These are phyloP conservation scores for Hormaphis cornu DNA, from an alignment of 1,140 invertebrate genomes.

Conservation along the genomic window DNA sequence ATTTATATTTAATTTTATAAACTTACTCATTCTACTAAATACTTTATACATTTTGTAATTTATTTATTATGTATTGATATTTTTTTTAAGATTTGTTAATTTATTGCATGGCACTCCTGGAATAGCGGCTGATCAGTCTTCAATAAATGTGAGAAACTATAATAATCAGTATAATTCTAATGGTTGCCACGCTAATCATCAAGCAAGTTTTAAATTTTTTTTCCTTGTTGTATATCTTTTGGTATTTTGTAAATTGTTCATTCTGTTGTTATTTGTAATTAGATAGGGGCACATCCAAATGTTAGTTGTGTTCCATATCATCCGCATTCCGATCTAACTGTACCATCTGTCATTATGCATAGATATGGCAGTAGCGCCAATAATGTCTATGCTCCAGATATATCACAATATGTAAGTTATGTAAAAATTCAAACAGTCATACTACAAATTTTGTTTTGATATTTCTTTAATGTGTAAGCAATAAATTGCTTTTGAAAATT, in stretches of 20 bases:
- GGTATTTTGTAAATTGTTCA: neutral
- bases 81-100: conserved; percentile 16
- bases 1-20: neutral
- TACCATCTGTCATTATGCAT: conserved; percentile 13
- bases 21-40: too few species aligned
- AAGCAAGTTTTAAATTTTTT: neutral
- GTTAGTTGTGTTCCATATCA: conserved; percentile 11
- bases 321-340: conserved; percentile 14
- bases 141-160: neutral
- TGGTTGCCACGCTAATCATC: conserved; percentile 14
- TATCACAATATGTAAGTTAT: conserved; percentile 7
- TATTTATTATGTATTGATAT: neutral
- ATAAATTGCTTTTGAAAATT: too few species aligned
- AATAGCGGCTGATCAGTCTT: conserved; percentile 7
- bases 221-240: neutral
- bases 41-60: too few species aligned
- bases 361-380: neutral
- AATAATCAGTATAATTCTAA: conserved; percentile 4
- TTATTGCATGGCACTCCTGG: conserved; percentile 9
- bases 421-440: too few species aligned
- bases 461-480: too few species aligned
- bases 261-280: neutral
- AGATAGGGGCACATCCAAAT: conserved; percentile 1
- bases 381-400: neutral
- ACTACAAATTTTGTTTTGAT: too few species aligned